Base-by-base conservation (phyloP, 1,140 invertebrate genomes). In the Tetragonula clypearis region DNA sequence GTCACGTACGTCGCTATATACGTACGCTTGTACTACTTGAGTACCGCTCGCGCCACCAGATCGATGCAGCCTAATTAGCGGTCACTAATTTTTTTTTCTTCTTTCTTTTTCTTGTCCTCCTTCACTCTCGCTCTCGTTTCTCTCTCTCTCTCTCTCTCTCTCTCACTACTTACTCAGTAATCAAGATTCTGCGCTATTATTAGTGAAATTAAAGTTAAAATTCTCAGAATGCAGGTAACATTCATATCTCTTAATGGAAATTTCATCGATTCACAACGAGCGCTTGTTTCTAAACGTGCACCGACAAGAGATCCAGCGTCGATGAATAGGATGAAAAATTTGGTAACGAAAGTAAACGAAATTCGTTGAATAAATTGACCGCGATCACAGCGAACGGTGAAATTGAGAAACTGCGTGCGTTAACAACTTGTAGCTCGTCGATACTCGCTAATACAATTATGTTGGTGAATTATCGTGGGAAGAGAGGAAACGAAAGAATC, bases 1-100 rank as follows among this genome's bases (percentile, higher is more conserved):
- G 78, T 80, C 84, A 81, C 71, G 84, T 85, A 85, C 30, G 71
- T 2, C 77, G 19, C 11, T 72, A 56, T 80, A 85, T 74, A 66
- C 66, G 60, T 68, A 58, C 26, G 60, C 41, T 74, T 26, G 77
- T 49, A 68, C 83, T 80, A 85, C 83, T 85, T 74, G 83, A 55
- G 30, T 49, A 62, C 17, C 23, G 19, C 23, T 30, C 30, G 12
- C 5, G 19, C 41, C 41, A 15, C 11, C 30, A 65, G 49, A 85
- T 85, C 83, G 77, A 85, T 66, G 23, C 30, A 85, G 78, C 23
- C 71, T 85, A 85, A 85, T 85, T 85, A 84, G 69, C 53, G 69
- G 71, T 35, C 71, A 58, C 62, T 68, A 85, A 81, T 74, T 66
- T 58, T 73, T 68, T 15, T 30, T 30, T 30, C 30, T 30, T 4